A percentile compares a stretch with the other conserved stretches of the same genome.
Conservation (phyloP, 1,140 invertebrate species). For the Tetraneura akinire region DNA sequence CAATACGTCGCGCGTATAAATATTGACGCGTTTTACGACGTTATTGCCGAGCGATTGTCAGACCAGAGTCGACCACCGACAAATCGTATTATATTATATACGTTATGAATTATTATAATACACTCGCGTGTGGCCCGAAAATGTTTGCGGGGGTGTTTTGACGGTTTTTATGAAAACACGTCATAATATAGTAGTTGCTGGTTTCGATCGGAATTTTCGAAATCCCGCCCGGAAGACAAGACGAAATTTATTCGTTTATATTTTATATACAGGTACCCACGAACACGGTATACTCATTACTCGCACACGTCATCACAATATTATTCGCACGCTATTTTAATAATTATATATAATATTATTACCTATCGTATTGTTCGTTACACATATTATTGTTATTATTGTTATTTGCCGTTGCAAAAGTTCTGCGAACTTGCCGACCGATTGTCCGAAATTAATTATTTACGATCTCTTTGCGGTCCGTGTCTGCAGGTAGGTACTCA, state of each 20-base stretch:
- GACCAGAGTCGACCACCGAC: background rate
- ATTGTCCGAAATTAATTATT: conserved; percentile 26
- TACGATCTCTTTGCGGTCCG: background rate
- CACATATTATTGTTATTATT: too few relatives aligned
- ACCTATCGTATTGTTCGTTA: too few relatives aligned
- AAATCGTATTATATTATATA: background rate
- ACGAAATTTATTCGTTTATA: background rate
- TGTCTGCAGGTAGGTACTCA: background rate
- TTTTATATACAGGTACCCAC: too few relatives aligned
- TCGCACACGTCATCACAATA: too few relatives aligned
- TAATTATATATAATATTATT: too few relatives aligned
- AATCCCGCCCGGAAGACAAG: background rate
- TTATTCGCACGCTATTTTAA: too few relatives aligned
- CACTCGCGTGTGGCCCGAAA: too few relatives aligned
- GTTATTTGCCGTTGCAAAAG: too few relatives aligned
- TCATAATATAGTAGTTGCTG: background rate
- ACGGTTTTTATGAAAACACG: background rate
- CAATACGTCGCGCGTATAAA: background rate
- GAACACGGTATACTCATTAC: too few relatives aligned
- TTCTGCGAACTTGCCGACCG: background rate
- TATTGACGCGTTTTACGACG: conserved; percentile 11
- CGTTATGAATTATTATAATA: background rate
- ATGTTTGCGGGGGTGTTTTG: background rate
- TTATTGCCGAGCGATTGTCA: background rate
- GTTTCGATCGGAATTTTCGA: too few relatives aligned